Evolutionary conservation across 2,888 invertebrate species (phyloP).

Genomic region (Labia minor): DNA sequence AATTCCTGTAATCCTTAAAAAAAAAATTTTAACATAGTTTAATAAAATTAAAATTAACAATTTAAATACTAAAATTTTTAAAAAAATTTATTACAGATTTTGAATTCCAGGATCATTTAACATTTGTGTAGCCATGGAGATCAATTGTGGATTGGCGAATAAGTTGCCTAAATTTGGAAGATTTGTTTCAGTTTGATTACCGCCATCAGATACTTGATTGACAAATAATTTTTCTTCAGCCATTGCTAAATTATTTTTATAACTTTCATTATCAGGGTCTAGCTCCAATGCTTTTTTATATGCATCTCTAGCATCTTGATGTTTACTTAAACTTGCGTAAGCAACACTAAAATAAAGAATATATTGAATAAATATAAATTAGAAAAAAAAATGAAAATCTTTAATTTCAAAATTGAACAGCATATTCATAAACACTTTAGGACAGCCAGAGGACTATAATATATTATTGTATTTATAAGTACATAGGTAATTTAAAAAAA

Average conservation of each 20-base stretch:
- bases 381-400: too few species aligned
- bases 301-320: conserved; percentile 71
- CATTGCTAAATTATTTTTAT: conserved; percentile 72
- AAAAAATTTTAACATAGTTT: neutral
- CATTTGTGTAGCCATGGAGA: conserved; percentile 77
- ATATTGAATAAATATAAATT: conserved; percentile 21
- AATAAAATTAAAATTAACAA: neutral
- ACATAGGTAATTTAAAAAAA: too few species aligned
- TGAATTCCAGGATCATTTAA: conserved; percentile 75
- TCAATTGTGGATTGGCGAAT: conserved; percentile 68
- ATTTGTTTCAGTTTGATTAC: neutral
- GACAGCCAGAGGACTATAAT: too few species aligned
- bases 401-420: too few species aligned
- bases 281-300: conserved; percentile 79
- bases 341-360: conserved; percentile 47
- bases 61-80: neutral
- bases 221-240: conserved; percentile 56
- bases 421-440: too few species aligned
- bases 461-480: too few species aligned
- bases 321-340: conserved; percentile 69
- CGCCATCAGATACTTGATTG: neutral
- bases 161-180: conserved; percentile 38
- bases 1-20: conserved; percentile 16
- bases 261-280: conserved; percentile 87
- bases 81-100: conserved; percentile 30